Evolutionary conservation across 2,113 vertebrate species (phyloP).

Genomic region (Dasyurus viverrinus): DNA sequence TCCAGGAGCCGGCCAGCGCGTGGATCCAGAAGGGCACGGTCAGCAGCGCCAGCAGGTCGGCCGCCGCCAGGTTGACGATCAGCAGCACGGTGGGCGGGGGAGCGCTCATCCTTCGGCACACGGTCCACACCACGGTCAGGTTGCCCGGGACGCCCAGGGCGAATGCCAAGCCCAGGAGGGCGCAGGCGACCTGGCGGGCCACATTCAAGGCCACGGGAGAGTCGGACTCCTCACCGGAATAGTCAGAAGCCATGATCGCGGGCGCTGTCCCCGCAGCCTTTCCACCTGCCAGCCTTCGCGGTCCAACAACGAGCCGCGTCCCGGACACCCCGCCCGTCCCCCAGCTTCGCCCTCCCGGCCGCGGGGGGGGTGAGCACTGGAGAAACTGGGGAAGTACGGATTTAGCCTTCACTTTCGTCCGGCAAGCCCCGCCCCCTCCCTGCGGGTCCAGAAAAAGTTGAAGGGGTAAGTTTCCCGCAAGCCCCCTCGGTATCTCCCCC

Average conservation of each 20-base stretch:
- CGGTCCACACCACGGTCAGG: constrained; percentile 77
- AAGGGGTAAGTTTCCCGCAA: no score
- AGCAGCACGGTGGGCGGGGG: constrained; percentile 79
- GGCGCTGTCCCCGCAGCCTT: not conserved
- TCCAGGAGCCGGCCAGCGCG: constrained; percentile 78
- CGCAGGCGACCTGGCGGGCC: constrained; percentile 65
- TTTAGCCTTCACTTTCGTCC: not conserved
- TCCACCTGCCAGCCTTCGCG: not conserved
- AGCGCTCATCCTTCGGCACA: constrained; percentile 76
- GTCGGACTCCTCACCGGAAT: not conserved
- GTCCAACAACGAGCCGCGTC: not conserved
- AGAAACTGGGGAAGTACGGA: not conserved
- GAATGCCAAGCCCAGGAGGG: constrained; percentile 76
- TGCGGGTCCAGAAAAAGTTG: not conserved
- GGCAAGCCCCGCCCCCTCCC: no score
- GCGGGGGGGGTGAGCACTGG: no score
- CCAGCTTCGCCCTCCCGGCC: not conserved
- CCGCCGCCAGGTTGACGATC: constrained; percentile 84
- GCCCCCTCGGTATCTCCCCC: not conserved
- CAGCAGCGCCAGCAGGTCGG: constrained; percentile 82
- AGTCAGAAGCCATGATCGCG: not conserved
- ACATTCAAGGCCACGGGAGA: not conserved
- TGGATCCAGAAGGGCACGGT: constrained; percentile 85
- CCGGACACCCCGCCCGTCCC: not conserved
- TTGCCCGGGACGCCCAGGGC: constrained; percentile 84